phyloP scores from a whole-genome alignment of 30 jellyfish, hydroid and myxozoan species.

The Cassiopea xamachana region DNA sequence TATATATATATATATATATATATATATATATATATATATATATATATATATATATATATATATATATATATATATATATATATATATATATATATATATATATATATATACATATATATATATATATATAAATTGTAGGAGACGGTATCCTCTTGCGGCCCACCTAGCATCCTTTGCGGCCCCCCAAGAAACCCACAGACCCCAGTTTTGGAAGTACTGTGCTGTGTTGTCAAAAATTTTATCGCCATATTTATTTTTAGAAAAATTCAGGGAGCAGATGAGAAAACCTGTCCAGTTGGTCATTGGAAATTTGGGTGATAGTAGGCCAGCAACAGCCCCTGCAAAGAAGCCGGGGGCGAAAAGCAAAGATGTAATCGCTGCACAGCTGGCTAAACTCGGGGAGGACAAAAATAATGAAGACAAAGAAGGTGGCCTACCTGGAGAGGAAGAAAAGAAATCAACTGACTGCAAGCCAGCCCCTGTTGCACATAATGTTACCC shows the following conservation, averaged over 20 bases:
- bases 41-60: no score
- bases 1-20: no score
- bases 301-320: slow-evolving; percentile 72
- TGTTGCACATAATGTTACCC: slow-evolving; percentile 80
- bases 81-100: no score
- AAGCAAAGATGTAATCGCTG: slow-evolving; percentile 17
- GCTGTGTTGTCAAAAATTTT: not conserved
- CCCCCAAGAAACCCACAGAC: no score
- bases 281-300: slow-evolving; percentile 64
- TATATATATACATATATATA: no score
- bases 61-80: no score
- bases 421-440: slow-evolving; percentile 56
- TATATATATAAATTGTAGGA: not conserved
- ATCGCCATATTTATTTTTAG: no score
- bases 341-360: slow-evolving; percentile 43
- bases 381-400: slow-evolving; percentile 59
- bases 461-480: slow-evolving; percentile 74
- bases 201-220: no score
- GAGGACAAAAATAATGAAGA: slow-evolving; percentile 8
- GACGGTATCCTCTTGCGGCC: no score
- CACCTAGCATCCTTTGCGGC: no score
- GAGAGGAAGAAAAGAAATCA: slow-evolving; percentile 11
- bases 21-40: no score
- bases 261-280: slow-evolving; percentile 48
- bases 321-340: slow-evolving; percentile 24